A percentile compares a stretch with the other conserved stretches of the same genome.
Conservation (phyloP, 1,140 invertebrate species). For the Tenebrio molitor region DNA sequence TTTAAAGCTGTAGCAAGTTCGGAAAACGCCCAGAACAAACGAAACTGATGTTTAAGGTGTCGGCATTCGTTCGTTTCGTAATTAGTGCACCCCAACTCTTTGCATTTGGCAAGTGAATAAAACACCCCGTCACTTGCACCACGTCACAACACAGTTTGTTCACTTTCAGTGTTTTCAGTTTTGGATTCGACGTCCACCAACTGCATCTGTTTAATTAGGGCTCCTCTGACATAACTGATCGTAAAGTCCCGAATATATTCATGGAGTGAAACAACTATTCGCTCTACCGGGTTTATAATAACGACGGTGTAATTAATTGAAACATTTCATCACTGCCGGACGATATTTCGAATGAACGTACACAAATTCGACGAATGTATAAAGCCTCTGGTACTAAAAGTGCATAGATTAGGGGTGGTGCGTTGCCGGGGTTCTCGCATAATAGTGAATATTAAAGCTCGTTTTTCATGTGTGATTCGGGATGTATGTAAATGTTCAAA, state of each 20-base stretch:
- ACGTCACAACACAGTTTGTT: too few relatives aligned
- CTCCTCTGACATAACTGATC: constrained; percentile 25
- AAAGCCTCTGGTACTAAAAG: not conserved
- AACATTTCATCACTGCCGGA: constrained; percentile 1
- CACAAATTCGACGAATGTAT: not conserved
- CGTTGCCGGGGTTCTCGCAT: not conserved
- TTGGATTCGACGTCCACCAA: constrained; percentile 6
- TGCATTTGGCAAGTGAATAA: too few relatives aligned
- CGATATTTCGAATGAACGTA: not conserved
- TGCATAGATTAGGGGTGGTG: not conserved
- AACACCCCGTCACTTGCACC: too few relatives aligned
- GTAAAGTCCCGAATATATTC: constrained; percentile 34
- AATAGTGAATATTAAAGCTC: not conserved
- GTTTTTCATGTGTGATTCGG: not conserved
- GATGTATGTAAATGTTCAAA: constrained; percentile 23
- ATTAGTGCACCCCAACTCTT: too few relatives aligned
- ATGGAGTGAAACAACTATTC: constrained; percentile 20
- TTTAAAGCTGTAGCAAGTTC: too few relatives aligned
- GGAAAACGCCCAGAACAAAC: too few relatives aligned
- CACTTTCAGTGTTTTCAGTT: not conserved
- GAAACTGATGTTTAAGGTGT: too few relatives aligned
- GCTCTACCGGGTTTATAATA: constrained; percentile 18
- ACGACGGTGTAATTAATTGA: constrained; percentile 17
- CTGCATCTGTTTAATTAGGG: constrained; percentile 26
- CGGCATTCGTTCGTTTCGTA: too few relatives aligned